Conservation (phyloP, 2,797 vertebrate genomes). For the Phalloptychus januarius region DNA sequence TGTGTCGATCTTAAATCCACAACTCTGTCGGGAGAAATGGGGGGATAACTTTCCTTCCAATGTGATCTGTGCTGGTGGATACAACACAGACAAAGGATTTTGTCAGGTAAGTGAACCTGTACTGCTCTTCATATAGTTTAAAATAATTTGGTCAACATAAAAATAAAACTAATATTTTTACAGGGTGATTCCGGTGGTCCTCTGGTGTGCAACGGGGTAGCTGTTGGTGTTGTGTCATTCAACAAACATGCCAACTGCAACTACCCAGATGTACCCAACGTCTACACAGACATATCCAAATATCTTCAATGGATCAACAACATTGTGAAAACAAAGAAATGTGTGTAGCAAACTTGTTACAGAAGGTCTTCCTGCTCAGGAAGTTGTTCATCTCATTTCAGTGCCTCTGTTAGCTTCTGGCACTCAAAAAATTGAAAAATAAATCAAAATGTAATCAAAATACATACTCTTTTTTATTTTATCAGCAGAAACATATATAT, state of each 20-base stretch:
- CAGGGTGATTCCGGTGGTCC: slow-evolving; percentile 71
- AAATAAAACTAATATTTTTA: neutral
- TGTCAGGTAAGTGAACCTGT: slow-evolving; percentile 48
- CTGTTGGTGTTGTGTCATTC: slow-evolving; percentile 72
- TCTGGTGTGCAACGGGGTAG: slow-evolving; percentile 58
- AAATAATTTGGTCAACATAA: neutral
- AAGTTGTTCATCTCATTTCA: neutral
- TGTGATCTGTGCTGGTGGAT: slow-evolving; percentile 68
- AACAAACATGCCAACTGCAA: neutral
- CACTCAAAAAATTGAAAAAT: slow-evolving; percentile 1
- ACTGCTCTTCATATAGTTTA: accelerated
- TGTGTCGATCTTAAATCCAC: slow-evolving; percentile 20
- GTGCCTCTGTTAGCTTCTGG: neutral
- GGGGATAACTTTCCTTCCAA: slow-evolving; percentile 5
- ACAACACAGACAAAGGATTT: slow-evolving; percentile 30
- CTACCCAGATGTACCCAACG: slow-evolving; percentile 65
- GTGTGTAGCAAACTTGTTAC: neutral
- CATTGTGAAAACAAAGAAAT: neutral
- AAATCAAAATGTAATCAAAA: neutral
- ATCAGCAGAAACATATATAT: no score
- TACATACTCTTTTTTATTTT: no score
- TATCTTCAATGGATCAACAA: slow-evolving; percentile 61
- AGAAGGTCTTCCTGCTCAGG: neutral
- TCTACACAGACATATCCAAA: slow-evolving; percentile 67
- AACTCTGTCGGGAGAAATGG: slow-evolving; percentile 31